Conservation (phyloP, 2,113 vertebrate species). For the Aepyceros melampus region DNA sequence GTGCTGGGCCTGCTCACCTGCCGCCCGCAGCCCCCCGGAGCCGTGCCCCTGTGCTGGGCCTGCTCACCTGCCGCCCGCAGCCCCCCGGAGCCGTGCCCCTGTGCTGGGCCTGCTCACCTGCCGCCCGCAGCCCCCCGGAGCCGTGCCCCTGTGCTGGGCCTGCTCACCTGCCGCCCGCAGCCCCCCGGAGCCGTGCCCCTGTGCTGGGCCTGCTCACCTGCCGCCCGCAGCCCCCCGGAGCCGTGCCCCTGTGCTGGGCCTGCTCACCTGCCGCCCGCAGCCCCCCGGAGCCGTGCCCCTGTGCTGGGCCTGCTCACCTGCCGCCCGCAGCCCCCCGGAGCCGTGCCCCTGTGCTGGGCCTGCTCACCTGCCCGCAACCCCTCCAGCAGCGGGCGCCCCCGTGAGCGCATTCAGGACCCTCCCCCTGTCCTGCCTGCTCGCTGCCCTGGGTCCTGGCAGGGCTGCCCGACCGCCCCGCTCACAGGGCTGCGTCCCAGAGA, state of each 20-base stretch:
- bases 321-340: accelerated
- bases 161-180: accelerated
- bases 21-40: accelerated
- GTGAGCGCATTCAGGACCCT: accelerated
- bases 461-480: background rate
- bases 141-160: background rate
- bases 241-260: background rate
- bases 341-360: no score
- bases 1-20: background rate
- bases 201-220: background rate
- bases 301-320: background rate
- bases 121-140: accelerated
- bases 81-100: background rate
- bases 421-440: accelerated
- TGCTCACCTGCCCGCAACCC: no score
- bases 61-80: accelerated
- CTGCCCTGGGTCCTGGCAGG: background rate
- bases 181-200: background rate
- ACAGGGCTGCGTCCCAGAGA: no score
- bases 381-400: background rate
- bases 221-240: accelerated
- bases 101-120: background rate
- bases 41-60: background rate
- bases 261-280: accelerated
- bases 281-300: background rate